Base-by-base conservation (phyloP, 2,888 invertebrate genomes). In the Bombylius major region DNA sequence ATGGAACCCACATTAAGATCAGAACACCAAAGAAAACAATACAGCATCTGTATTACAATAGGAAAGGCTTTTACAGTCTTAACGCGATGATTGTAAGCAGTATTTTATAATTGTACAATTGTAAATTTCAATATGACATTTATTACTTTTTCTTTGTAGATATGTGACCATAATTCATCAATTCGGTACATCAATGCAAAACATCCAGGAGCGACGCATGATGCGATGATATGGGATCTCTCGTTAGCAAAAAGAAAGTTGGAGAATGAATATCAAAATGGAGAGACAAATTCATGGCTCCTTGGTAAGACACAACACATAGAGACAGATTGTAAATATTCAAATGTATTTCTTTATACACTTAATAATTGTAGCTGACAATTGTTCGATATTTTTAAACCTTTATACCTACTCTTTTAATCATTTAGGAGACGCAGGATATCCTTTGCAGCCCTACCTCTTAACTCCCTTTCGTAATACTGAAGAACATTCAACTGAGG, bases 381-480 rank as follows among this genome's bases (percentile, higher is more conserved):
- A 5, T n/a, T 42, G 1, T 42, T 5, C 39, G n/a, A n/a, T 42
- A 5, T 5, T n/a, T 5, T 42, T 42, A 5, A 1, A 42, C 3
- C 1, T 42, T n/a, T n/a, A n/a, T n/a, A n/a, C n/a, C n/a, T n/a
- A n/a, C n/a, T n/a, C n/a, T n/a, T n/a, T n/a, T n/a, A n/a, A n/a
- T n/a, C n/a, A n/a, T n/a, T n/a, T n/a, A n/a, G n/a, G n/a, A n/a
- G 54, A 54, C 12, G 14, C 54, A 14, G 54, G 54, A 33, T 54
- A 54, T 49, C 54, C 54, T 11, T 42, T 54, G 6, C 12, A 1
- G 4, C 48, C 42, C 3, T 54, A 36, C n/a, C 36, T 54, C 1
- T 31, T 54, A 1, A 49, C 49, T 8, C 54, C 54, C 13, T 55
- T 31, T 39, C 51, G 47, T 47, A 36, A 12, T 39, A 9, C 47